These are phyloP conservation scores for Drosophila orena DNA, from an alignment of 1,140 invertebrate genomes.

Conservation along the genomic window DNA sequence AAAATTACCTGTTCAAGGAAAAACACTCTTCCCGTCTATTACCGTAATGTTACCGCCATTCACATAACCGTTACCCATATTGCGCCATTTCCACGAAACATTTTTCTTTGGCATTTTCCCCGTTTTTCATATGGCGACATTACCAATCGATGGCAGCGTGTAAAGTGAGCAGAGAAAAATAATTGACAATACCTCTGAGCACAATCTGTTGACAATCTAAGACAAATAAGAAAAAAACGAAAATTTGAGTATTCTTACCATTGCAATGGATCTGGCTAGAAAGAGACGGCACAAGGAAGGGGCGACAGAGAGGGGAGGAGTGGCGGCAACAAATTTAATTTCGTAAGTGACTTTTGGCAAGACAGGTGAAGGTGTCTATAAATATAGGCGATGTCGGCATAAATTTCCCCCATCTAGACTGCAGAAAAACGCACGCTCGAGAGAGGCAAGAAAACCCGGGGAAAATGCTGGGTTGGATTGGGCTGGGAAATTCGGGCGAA, in stretches of 20 bases:
- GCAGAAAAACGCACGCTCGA: conserved; percentile 1
- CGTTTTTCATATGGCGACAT: conserved; percentile 9
- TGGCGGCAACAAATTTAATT: conserved; percentile 68
- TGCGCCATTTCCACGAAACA: conserved; percentile 15
- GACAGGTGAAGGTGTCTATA: conserved; percentile 78
- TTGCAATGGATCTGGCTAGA: conserved; percentile 14
- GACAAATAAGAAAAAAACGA: not conserved
- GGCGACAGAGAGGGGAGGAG: not conserved
- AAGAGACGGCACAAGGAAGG: not conserved
- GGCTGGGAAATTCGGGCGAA: not conserved
- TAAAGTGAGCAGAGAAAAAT: conserved; percentile 26
- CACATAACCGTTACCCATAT: conserved; percentile 29
- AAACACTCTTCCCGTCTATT: not conserved
- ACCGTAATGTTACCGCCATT: conserved; percentile 7
- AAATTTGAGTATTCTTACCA: conserved; percentile 24
- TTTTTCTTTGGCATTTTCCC: conserved; percentile 12
- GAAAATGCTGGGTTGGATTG: not conserved
- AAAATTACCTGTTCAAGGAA: not conserved
- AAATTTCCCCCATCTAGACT: conserved; percentile 48
- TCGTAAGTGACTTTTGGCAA: conserved; percentile 76
- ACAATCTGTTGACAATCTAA: conserved; percentile 35
- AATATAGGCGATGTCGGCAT: conserved; percentile 72
- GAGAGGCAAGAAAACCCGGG: conserved; percentile 1
- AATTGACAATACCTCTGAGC: conserved; percentile 21
- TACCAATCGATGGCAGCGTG: not conserved